Evolutionary conservation across 92 coral and sea anemone species (phyloP).

Genomic region (Palythoa caribaeorum): DNA sequence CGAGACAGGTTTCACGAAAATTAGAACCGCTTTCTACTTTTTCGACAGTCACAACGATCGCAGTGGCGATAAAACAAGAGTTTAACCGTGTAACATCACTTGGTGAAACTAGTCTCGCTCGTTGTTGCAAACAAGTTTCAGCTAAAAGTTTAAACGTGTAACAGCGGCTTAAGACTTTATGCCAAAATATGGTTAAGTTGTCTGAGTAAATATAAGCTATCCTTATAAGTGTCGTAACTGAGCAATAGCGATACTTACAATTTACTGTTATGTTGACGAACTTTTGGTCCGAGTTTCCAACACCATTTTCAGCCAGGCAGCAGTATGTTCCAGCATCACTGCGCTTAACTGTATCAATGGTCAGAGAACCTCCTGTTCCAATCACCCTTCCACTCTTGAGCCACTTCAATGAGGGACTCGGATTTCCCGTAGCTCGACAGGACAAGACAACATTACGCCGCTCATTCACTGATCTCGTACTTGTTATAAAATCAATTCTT

Average conservation of each 20-base stretch:
- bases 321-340: neutral
- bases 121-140: too few species aligned
- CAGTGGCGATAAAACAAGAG: too few species aligned
- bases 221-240: too few species aligned
- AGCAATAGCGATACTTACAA: neutral
- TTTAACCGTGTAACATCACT: too few species aligned
- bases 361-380: neutral
- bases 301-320: slow-evolving; percentile 35
- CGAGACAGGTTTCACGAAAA: too few species aligned
- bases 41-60: too few species aligned
- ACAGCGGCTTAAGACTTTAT: too few species aligned
- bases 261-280: slow-evolving; percentile 6
- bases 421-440: slow-evolving; percentile 23
- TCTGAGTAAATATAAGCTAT: too few species aligned
- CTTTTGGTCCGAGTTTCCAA: slow-evolving; percentile 7
- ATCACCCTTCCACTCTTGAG: slow-evolving; percentile 8
- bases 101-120: too few species aligned
- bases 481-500: neutral
- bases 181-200: too few species aligned
- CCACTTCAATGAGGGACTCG: slow-evolving; percentile 21
- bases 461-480: neutral
- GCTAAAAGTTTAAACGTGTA: too few species aligned
- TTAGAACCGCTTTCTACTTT: too few species aligned
- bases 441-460: neutral
- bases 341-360: neutral